phyloP scores from a whole-genome alignment of 2,113 vertebrate genomes.

The Morone chrysops region DNA sequence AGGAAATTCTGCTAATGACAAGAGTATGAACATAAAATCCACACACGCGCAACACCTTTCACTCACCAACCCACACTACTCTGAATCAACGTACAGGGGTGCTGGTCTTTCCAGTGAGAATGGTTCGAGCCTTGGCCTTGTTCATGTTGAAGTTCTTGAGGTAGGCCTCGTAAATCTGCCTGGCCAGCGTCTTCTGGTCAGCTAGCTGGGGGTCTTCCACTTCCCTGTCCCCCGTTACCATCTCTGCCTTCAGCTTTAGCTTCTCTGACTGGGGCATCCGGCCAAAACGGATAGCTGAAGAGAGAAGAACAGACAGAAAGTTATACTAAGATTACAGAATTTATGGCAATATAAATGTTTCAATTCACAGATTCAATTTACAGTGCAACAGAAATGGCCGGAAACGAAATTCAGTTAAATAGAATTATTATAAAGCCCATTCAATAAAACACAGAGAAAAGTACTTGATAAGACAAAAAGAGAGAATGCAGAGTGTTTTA shows the following conservation, averaged over 20 bases:
- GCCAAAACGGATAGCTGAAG: conserved; percentile 95
- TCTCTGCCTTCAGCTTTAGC: conserved; percentile 95
- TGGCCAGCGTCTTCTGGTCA: conserved; percentile 94
- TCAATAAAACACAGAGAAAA: not conserved
- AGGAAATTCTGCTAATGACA: conserved; percentile 38
- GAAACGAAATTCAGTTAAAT: not conserved
- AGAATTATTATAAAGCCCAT: not conserved
- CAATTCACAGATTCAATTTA: not conserved
- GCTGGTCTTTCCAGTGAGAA: conserved; percentile 95
- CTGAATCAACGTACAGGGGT: conserved; percentile 88
- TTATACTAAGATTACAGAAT: not conserved
- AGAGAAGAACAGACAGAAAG: conserved; percentile 29
- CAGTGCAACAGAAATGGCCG: not conserved
- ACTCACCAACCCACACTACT: conserved; percentile 58
- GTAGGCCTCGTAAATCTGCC: conserved; percentile 96
- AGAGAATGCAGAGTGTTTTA: not conserved
- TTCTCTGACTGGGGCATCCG: conserved; percentile 98
- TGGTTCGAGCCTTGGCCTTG: conserved; percentile 95
- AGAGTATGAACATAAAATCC: not conserved
- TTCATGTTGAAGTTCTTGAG: conserved; percentile 99
- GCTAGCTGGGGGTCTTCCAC: conserved; percentile 88
- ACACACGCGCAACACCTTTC: conserved; percentile 26
- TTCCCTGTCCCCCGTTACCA: conserved; percentile 89
- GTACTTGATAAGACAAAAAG: not conserved
- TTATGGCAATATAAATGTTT: not conserved